Evolutionary conservation across 2,797 vertebrate genomes (phyloP).

Genomic region (Peromyscus melanophrys): DNA sequence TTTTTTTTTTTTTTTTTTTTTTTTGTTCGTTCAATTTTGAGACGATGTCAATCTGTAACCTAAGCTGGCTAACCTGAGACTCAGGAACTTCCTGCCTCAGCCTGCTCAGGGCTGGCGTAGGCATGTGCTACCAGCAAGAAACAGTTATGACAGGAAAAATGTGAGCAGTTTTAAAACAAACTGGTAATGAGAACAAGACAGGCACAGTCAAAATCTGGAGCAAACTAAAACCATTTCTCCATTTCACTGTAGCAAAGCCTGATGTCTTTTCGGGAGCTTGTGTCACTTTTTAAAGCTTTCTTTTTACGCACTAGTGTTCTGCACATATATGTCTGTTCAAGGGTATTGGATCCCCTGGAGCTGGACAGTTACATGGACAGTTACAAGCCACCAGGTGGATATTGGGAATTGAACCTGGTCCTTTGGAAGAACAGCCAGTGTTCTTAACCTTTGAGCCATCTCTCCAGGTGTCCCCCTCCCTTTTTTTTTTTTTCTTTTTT

Average conservation of each 20-base stretch:
- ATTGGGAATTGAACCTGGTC: neutral
- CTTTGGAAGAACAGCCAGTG: neutral
- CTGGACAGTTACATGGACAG: neutral
- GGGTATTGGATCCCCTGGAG: neutral
- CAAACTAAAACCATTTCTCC: neutral
- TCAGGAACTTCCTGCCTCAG: neutral
- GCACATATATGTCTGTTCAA: neutral
- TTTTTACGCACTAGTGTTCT: neutral
- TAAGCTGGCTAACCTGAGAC: neutral
- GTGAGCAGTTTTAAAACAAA: neutral
- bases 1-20: neutral
- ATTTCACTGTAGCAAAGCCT: slow-evolving; percentile 41
- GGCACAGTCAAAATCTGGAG: neutral
- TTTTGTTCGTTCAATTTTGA: neutral
- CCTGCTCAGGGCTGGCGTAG: neutral
- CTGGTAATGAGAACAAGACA: neutral
- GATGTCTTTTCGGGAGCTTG: neutral
- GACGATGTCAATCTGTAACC: neutral
- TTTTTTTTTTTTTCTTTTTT: too few relatives aligned
- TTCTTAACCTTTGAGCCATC: neutral
- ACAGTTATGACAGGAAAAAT: neutral
- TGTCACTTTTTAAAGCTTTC: neutral
- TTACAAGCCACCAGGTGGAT: neutral
- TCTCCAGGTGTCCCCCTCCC: neutral
- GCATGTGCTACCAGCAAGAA: neutral